Conservation (phyloP, 2,797 vertebrate species). For the Alauda arvensis region DNA sequence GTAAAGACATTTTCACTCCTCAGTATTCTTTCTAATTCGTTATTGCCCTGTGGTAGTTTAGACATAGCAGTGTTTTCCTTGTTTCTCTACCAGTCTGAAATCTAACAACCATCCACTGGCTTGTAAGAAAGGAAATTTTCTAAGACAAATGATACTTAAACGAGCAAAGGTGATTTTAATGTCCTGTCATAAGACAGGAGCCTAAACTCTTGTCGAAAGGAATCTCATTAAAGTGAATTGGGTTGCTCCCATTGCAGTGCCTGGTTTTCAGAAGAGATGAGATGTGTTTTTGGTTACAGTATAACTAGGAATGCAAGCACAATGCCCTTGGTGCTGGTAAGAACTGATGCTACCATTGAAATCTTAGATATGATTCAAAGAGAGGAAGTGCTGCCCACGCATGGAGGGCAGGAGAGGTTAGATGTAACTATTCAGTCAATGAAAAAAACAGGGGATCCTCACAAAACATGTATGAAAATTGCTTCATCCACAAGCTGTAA, state of each 20-base stretch:
- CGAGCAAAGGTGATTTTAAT: background rate
- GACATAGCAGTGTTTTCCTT: background rate
- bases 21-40: background rate
- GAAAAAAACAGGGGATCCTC: background rate
- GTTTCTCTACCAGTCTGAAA: background rate
- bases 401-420: background rate
- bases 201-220: background rate
- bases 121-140: background rate
- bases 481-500: background rate
- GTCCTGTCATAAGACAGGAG: background rate
- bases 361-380: background rate
- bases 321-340: background rate
- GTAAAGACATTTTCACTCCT: background rate
- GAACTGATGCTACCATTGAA: background rate
- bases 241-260: background rate
- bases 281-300: background rate
- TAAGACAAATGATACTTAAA: background rate
- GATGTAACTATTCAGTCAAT: background rate
- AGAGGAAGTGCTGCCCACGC: background rate
- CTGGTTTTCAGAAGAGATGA: background rate
- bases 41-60: background rate
- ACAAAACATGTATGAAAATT: background rate
- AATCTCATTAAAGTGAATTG: background rate
- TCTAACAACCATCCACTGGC: accelerated
- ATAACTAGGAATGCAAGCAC: background rate